These are phyloP conservation scores for Caenorhabditis brenneri DNA, from an alignment of 1,140 invertebrate species.

Conservation along the genomic window DNA sequence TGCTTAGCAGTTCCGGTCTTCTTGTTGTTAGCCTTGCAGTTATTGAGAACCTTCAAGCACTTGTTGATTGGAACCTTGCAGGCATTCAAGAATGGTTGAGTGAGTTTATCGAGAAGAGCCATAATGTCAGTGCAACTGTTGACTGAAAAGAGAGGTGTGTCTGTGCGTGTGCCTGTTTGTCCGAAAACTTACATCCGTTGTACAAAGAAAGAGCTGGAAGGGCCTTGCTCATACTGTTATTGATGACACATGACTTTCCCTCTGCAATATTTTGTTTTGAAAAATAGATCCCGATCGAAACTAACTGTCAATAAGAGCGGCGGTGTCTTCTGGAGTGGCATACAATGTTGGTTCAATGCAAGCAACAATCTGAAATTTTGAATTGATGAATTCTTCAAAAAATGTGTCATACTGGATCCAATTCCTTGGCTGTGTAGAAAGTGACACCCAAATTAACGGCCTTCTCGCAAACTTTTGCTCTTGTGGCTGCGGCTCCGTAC, in stretches of 20 bases:
- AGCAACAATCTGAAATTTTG: background rate
- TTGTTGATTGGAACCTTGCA: background rate
- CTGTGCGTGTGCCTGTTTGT: background rate
- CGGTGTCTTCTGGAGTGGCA: background rate
- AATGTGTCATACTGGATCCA: background rate
- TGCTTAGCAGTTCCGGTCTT: background rate
- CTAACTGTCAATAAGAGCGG: background rate
- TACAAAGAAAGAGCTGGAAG: background rate
- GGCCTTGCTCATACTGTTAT: conserved; percentile 17
- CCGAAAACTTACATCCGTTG: background rate
- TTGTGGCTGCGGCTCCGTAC: background rate
- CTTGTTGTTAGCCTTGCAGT: background rate
- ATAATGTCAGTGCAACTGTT: conserved; percentile 18
- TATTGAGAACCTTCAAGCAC: background rate
- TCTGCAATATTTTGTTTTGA: background rate
- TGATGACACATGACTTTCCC: background rate
- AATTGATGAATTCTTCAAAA: background rate
- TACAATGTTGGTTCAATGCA: background rate
- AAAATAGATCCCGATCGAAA: background rate
- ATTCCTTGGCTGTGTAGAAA: background rate
- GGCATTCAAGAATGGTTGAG: background rate
- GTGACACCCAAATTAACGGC: background rate
- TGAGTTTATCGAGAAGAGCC: conserved; percentile 11
- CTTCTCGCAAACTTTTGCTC: background rate
- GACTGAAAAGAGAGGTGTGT: background rate